Evolutionary conservation across 2,888 invertebrate genomes (phyloP).

Genomic region (Miltochrista miniata): DNA sequence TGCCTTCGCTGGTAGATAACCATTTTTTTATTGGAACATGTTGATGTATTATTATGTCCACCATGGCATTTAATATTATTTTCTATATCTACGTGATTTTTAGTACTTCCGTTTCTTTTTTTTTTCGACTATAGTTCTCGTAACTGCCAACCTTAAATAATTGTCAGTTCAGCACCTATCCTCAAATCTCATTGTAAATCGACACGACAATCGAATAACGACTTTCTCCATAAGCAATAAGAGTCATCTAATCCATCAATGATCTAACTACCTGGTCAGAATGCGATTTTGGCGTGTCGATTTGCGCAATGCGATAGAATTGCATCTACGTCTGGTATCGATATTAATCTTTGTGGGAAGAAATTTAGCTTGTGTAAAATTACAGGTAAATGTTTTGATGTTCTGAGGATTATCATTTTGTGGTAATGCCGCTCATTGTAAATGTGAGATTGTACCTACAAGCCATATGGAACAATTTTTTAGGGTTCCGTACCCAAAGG

Average conservation of each 20-base stretch:
- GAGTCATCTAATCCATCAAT: conserved; percentile 24
- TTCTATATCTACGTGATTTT: no score
- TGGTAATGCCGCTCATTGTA: conserved; percentile 2
- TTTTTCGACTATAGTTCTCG: no score
- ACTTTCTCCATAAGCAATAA: conserved; percentile 25
- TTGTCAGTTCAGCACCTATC: conserved; percentile 12
- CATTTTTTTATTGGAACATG: no score
- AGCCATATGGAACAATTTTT: no score
- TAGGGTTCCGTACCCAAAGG: no score
- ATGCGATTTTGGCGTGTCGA: conserved; percentile 51
- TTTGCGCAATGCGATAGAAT: conserved; percentile 50
- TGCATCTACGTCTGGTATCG: conserved; percentile 49
- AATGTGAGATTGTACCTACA: not conserved
- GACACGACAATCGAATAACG: conserved; percentile 29
- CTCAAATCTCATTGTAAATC: conserved; percentile 28
- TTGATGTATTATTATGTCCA: no score
- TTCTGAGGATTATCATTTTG: conserved; percentile 1
- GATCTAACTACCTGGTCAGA: conserved; percentile 36
- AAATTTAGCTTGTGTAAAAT: conserved; percentile 16
- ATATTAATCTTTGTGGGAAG: conserved; percentile 55
- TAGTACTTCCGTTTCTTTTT: no score
- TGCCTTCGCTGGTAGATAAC: not conserved
- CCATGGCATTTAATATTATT: no score
- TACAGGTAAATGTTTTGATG: conserved; percentile 34
- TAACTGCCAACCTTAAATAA: conserved; percentile 27